Evolutionary conservation across 1,140 invertebrate genomes (phyloP), one percentile per base, ranked within the genome.

Genomic region (Parapsyche elsis): DNA sequence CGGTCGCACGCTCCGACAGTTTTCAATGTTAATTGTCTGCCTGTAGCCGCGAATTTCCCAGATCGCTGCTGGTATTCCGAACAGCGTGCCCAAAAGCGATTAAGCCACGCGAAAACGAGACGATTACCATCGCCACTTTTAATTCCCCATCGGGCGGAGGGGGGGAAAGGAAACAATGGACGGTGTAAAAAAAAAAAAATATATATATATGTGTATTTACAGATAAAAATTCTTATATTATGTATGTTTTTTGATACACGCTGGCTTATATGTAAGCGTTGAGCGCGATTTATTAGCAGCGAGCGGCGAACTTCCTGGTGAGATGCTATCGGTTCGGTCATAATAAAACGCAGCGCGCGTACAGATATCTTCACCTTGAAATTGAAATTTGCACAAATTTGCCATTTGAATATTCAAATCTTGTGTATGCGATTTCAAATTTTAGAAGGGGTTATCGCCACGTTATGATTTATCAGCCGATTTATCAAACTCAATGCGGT

Each of bases 1-100:
- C 24, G 61, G 61, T 67, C 61, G 61, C 61, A 67, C 61, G 61
- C n/a, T 67, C 61, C 24, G 24, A 21, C 19, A 21, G 19, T 12
- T 67, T 23, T 16, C n/a, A 19, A 67, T 67, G 61, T 67, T 67
- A 67, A 67, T 67, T 67, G 61, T 67, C 19, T 1, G 49, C 2
- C 24, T 5, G 61, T 26, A 19, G 21, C 53, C 53, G 53, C 19
- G 53, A 57, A 57, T 57, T 57, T 57, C 53, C 53, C 53, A 57
- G 30, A 1, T 38, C 30, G 30, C 30, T 38, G 30, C 30, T 38
- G 30, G 30, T 38, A 38, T 38, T 38, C 30, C 30, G 49, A 12
- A 12, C 5, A 46, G 45, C 45, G 5, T 5, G 45, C 12, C 45
- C 45, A 46, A 53, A 16, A 53, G 16, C 16, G 49, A 53, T 53